These are phyloP conservation scores for Penaeus japonicus DNA, from an alignment of 1,140 invertebrate species.

Conservation along the genomic window DNA sequence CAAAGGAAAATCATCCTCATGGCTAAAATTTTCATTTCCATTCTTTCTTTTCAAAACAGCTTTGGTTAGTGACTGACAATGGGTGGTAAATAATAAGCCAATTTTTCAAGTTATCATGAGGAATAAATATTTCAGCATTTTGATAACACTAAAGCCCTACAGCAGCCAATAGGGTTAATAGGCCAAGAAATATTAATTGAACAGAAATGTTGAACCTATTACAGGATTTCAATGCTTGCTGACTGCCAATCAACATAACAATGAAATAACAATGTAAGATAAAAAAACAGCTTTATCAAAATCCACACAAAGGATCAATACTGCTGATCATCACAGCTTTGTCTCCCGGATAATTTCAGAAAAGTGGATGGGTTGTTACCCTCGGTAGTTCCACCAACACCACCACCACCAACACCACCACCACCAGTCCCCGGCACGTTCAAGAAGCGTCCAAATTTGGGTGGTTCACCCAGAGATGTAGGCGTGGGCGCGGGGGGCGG, in stretches of 20 bases:
- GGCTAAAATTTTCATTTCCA: too few species aligned
- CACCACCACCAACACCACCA: constrained; percentile 49
- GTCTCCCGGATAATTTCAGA: constrained; percentile 55
- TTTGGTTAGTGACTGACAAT: too few species aligned
- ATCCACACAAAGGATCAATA: neutral
- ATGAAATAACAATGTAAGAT: too few species aligned
- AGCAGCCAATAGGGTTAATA: constrained; percentile 34
- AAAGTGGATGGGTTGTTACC: constrained; percentile 50
- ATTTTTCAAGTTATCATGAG: too few species aligned
- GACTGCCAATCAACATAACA: neutral
- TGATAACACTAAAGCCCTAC: neutral
- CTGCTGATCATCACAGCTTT: constrained; percentile 14
- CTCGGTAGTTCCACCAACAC: constrained; percentile 42
- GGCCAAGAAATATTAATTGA: constrained; percentile 48
- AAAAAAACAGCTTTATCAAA: neutral
- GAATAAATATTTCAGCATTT: too few species aligned
- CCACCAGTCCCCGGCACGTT: constrained; percentile 50
- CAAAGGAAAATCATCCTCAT: too few species aligned
- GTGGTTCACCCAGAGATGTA: constrained; percentile 50
- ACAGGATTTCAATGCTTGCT: neutral
- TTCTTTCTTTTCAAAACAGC: too few species aligned
- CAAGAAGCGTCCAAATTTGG: constrained; percentile 56
- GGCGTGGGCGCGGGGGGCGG: constrained; percentile 45
- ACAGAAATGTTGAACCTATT: neutral
- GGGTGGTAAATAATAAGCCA: too few species aligned